Evolutionary conservation across 2,888 invertebrate species (phyloP).

Genomic region (Caenorhabditis sp.): DNA sequence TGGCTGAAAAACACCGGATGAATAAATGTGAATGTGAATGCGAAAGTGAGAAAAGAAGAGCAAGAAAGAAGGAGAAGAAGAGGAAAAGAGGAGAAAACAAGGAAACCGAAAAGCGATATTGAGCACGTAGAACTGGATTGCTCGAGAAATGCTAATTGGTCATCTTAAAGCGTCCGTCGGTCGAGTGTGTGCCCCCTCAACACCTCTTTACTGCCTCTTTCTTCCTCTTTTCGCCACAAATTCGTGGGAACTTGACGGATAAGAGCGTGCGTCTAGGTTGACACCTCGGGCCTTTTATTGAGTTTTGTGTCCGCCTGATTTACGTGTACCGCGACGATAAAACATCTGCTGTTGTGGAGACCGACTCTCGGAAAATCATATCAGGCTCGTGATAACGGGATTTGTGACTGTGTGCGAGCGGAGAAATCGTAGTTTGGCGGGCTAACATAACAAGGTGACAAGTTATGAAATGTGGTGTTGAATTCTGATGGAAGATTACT

Average conservation of each 20-base stretch:
- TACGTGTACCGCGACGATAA: conserved; percentile 13
- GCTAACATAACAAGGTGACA: not conserved
- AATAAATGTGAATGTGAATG: conserved; percentile 23
- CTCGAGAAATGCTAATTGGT: conserved; percentile 53
- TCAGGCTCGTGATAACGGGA: conserved; percentile 27
- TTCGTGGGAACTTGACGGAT: conserved; percentile 42
- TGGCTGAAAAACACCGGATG: conserved; percentile 2
- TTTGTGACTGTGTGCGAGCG: conserved; percentile 14
- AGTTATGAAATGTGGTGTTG: conserved; percentile 23
- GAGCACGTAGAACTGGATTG: conserved; percentile 50
- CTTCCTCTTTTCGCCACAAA: conserved; percentile 11
- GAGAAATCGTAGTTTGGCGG: conserved; percentile 25
- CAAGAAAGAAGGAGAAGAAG: conserved; percentile 7
- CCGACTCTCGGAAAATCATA: not conserved
- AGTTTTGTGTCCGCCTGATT: conserved; percentile 16
- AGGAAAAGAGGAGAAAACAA: conserved; percentile 19
- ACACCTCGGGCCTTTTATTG: conserved; percentile 12
- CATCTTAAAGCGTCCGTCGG: conserved; percentile 42
- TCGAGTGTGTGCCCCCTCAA: conserved; percentile 25
- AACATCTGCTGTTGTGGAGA: conserved; percentile 41
- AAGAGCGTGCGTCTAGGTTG: not conserved
- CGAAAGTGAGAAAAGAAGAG: conserved; percentile 4
- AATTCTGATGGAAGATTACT: conserved; percentile 15
- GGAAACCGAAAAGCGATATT: conserved; percentile 48
- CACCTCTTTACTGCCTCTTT: not conserved